Conservation (phyloP, 2,797 vertebrate genomes). For the Scleropages formosus region DNA sequence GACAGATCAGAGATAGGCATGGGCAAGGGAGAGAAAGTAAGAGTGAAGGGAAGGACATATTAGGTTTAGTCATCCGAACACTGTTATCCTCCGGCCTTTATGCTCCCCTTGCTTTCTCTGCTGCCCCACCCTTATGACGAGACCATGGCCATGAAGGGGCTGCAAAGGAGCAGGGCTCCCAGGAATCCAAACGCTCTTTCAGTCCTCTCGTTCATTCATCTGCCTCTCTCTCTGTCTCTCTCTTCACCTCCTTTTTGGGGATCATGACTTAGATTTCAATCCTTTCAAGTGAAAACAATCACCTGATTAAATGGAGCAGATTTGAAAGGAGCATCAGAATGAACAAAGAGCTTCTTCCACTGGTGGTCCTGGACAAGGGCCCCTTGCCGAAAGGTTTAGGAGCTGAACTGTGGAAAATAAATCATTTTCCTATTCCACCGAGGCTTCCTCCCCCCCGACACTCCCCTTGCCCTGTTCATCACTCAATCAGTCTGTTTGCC, state of each 20-base stretch:
- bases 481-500: neutral
- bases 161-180: neutral
- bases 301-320: conserved; percentile 1
- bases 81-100: neutral
- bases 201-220: conserved; percentile 36
- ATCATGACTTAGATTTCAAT: conserved; percentile 18
- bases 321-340: neutral
- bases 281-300: conserved; percentile 15
- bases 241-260: too few relatives aligned
- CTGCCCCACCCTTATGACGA: conserved; percentile 9
- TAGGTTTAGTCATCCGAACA: neutral
- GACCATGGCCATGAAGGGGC: conserved; percentile 10
- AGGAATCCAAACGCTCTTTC: neutral
- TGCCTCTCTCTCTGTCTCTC: conserved; percentile 35
- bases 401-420: neutral
- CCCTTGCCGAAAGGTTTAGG: neutral
- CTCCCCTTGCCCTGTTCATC: neutral
- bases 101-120: neutral
- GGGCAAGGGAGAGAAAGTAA: neutral
- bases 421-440: neutral
- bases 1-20: neutral
- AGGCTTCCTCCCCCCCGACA: neutral
- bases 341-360: conserved; percentile 9
- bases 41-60: neutral
- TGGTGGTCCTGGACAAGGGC: conserved; percentile 10